Base-by-base conservation (phyloP, 2,888 invertebrate species). In the Tipula confusa region DNA sequence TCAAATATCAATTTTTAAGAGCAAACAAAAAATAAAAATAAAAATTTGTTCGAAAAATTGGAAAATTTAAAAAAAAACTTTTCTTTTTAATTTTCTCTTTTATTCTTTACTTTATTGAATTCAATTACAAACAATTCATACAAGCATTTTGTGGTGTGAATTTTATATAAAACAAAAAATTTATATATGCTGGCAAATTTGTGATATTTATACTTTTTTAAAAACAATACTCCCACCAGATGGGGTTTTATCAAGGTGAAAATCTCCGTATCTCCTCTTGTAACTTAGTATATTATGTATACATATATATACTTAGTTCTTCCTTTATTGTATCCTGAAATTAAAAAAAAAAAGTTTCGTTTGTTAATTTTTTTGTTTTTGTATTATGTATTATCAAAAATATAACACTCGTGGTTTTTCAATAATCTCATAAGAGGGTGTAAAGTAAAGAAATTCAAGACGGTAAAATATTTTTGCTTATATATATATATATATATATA, bases 321-420 rank as follows among this genome's bases (percentile, higher is more conserved):
- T 64, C 9, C 64, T 64, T 64, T 64, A 24, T 64, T 64, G 64
- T 64, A 64, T 24, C 9, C 64, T 64, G 64, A 64, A 64, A 64
- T 64, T 64, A 24, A 24, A 64, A 43, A 64, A 64, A 43, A 7
- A 64, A 64, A 9, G 24, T 64, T 64, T 64, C 24, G 18, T 64
- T 64, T 64, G 64, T 64, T 64, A 64, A 64, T 64, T 64, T 64
- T 64, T 64, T 64, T n/a, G n/a, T n/a, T n/a, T n/a, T n/a, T n/a
- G n/a, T n/a, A n/a, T 18, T 64, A 64, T 64, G n/a, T 64, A 64
- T 64, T 64, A 64, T 64, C 64, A 64, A 64, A 64, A 64, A 64
- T 64, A 64, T 64, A 64, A 24, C 64, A 64, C 64, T 24, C 64
- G 64, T 64, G 64, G 64, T 64, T 64, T 64, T 24, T 24, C 24